These are phyloP conservation scores for Lumbricus terrestris DNA, from an alignment of 2,888 invertebrate genomes.

Conservation along the genomic window DNA sequence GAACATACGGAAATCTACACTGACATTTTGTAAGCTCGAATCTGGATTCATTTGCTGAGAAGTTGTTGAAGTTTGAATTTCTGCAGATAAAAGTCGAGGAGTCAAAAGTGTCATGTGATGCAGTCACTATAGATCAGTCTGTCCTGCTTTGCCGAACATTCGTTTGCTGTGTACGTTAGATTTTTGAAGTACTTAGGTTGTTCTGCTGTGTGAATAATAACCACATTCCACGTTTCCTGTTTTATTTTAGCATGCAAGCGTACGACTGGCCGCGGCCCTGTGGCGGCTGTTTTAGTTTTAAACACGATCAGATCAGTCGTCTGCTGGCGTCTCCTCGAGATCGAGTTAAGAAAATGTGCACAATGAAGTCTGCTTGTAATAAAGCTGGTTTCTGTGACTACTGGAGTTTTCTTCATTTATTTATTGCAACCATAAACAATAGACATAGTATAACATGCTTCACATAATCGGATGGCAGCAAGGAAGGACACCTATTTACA, in stretches of 20 bases:
- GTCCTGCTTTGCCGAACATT: background rate
- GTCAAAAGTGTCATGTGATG: background rate
- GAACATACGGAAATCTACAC: background rate
- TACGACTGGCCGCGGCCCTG: background rate
- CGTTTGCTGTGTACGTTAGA: background rate
- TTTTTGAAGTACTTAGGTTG: background rate
- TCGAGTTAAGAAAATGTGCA: background rate
- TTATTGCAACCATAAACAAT: no score
- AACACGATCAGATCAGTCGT: background rate
- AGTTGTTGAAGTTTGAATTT: background rate
- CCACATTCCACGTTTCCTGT: background rate
- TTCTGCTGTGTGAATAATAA: background rate
- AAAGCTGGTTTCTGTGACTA: background rate
- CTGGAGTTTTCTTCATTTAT: background rate
- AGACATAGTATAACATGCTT: no score
- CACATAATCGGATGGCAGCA: no score
- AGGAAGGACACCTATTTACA: no score
- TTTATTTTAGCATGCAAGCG: background rate
- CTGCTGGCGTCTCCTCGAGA: background rate
- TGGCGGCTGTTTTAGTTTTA: background rate
- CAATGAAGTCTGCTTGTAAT: background rate
- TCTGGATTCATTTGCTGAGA: background rate
- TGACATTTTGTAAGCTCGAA: background rate
- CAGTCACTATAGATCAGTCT: background rate
- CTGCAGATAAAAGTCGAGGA: background rate